Base-by-base conservation (phyloP, 2,888 invertebrate species). In the Drosophila prolongata region DNA sequence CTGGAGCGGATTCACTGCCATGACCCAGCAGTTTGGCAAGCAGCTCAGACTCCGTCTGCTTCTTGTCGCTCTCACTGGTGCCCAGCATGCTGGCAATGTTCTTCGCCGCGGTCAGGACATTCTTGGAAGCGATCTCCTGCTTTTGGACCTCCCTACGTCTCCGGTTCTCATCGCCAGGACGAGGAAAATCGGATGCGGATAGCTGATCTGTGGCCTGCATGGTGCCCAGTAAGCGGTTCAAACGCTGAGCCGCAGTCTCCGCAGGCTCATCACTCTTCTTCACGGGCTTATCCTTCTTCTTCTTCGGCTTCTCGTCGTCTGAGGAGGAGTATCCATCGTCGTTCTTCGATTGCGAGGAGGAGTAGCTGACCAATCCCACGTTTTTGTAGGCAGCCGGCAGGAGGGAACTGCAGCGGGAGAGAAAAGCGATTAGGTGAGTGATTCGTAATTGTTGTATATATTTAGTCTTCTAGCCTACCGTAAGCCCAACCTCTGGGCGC, bases 1-100 rank as follows among this genome's bases (percentile, higher is more conserved):
- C 13, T 30, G 69, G 3, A 6, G 52, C 14, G 1, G 46, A 43
- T 13, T 74, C 75, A 3, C 49, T 24, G 14, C 56, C 78, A 37
- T 90, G 89, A 6, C 94, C 94, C 4, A 95, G 91, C 1, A 97
- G 93, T 91, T 95, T 95, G 13, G 94, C 93, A 53, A 97, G 91
- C 6, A 97, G 92, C 87, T 97, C 96, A 0, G 95, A 94, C 91
- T 97, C 96, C 0, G 95, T 96, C 80, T 90, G 84, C 90, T 95
- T 94, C 80, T 94, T 93, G 0, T 93, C 92, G 90, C 96, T 94
- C 11, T 95, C 96, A 16, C 16, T 66, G 14, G 95, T 96, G 53
- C 95, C 95, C 1, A 97, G 89, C 40, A 93, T 93, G 74, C 94
- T 91, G 0, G 97, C 97, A n/a, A 96, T 96, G 68, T 94, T 93